Evolutionary conservation across 2,113 vertebrate species (phyloP), one percentile per base, ranked within the genome.

Genomic region (Mola mola): DNA sequence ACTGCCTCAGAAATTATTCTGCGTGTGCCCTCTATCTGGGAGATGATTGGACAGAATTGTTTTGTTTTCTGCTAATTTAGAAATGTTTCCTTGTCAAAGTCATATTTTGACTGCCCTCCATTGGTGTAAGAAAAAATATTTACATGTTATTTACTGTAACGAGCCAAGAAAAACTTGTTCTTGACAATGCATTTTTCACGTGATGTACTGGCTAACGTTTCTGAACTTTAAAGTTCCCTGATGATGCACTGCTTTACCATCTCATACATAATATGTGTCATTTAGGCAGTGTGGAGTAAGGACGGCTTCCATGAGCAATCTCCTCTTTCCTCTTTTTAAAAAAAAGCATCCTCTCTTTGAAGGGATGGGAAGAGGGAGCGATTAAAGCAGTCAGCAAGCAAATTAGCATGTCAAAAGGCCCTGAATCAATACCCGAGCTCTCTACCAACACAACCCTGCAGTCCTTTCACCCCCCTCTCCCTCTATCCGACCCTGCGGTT

Each of bases 391-490:
- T 88, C 83, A 79, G 75, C 75, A 71, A 92, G 92, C 75, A 91
- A 91, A 95, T 95, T 94, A 94, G 87, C 93, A 94, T 95, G 90
- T 93, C 92, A 94, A 95, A 95, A 92, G 92, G 86, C 81, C 49
- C 58, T 1, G 59, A 93, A 94, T 95, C 94, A 91, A 95, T 95
- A 94, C 87, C 59, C 87, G 76, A n/a, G 87, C 84, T 87, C 87
- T 89, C 82, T 79, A 84, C 72, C 81, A 79, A 82, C 83, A 81
- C 86, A 78, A 73, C 75, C 86, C 80, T 50, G 55, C 69, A 78
- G 75, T 52, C 81, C 78, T 63, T 61, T 69, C 68, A 58, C 71
- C 59, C 74, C 67, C 50, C 38, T 31, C 50, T 1, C 46, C 24
- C 31, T 61, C 66, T 17, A 28, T 66, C 62, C 55, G 12, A 65